phyloP scores from a whole-genome alignment of 2,888 invertebrate species.

The Limnephilus lunatus region DNA sequence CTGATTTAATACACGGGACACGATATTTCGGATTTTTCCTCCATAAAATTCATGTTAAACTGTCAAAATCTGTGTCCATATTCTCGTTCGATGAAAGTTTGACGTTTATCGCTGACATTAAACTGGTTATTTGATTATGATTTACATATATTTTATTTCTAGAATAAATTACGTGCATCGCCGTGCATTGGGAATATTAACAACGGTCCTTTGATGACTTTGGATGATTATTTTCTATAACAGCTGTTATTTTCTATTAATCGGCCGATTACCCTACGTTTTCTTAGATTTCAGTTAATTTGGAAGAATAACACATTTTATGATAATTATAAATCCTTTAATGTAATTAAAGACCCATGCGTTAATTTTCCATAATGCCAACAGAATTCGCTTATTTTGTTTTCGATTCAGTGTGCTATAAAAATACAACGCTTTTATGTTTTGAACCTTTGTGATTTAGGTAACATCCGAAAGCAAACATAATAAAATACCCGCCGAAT shows the following conservation, averaged over 20 bases:
- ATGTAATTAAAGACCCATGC: background rate
- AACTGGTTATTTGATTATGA: background rate
- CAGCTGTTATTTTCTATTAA: background rate
- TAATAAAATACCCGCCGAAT: background rate
- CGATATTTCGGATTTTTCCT: background rate
- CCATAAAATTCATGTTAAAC: background rate
- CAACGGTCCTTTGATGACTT: background rate
- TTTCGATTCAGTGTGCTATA: background rate
- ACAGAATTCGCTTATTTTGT: background rate
- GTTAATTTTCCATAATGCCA: too few relatives aligned
- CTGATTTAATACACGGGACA: background rate
- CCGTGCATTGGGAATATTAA: background rate
- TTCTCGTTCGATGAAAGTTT: background rate
- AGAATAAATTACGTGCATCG: background rate
- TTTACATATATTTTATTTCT: background rate
- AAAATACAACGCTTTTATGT: background rate
- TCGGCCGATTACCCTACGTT: background rate
- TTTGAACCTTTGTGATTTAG: background rate
- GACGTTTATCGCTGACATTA: background rate
- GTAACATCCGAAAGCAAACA: background rate
- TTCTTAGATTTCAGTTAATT: background rate
- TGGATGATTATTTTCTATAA: background rate
- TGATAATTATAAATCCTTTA: background rate
- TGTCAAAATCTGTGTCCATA: background rate
- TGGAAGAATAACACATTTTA: background rate